These are phyloP conservation scores for Coptotermes formosanus DNA, from an alignment of 1,140 invertebrate genomes.

Conservation along the genomic window DNA sequence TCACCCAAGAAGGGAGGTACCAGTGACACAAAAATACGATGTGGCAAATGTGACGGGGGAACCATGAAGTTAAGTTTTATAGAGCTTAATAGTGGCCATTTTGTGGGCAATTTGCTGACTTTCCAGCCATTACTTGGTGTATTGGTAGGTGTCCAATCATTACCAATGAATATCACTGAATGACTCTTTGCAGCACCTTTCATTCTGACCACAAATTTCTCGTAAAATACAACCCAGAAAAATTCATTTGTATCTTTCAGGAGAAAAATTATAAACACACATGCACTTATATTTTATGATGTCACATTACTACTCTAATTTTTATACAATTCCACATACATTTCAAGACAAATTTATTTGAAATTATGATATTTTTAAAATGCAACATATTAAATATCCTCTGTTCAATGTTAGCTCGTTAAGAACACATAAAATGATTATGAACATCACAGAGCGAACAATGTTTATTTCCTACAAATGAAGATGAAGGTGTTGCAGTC, in stretches of 20 bases:
- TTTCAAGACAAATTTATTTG: neutral
- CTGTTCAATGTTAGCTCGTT: neutral
- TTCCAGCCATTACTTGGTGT: neutral
- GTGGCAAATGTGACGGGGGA: conserved; percentile 42
- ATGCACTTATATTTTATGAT: too few species aligned
- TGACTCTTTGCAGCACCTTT: conserved; percentile 38
- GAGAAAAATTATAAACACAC: too few species aligned
- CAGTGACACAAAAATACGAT: conserved; percentile 46
- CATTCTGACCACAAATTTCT: conserved; percentile 30
- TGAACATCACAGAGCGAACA: neutral
- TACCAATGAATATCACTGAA: conserved; percentile 40
- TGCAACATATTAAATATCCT: neutral
- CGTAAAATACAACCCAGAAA: too few species aligned
- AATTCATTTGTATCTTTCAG: too few species aligned
- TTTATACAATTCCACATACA: too few species aligned
- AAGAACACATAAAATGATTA: neutral
- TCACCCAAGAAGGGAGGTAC: conserved; percentile 43
- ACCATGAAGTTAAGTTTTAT: conserved; percentile 39
- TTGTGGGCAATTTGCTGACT: neutral
- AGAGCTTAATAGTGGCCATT: neutral
- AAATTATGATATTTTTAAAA: neutral
- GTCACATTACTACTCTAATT: too few species aligned
- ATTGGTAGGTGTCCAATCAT: conserved; percentile 7
- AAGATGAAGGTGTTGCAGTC: neutral
- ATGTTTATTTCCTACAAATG: neutral